phyloP scores from a whole-genome alignment of 2,113 vertebrate species.

The Peromyscus leucopus region DNA sequence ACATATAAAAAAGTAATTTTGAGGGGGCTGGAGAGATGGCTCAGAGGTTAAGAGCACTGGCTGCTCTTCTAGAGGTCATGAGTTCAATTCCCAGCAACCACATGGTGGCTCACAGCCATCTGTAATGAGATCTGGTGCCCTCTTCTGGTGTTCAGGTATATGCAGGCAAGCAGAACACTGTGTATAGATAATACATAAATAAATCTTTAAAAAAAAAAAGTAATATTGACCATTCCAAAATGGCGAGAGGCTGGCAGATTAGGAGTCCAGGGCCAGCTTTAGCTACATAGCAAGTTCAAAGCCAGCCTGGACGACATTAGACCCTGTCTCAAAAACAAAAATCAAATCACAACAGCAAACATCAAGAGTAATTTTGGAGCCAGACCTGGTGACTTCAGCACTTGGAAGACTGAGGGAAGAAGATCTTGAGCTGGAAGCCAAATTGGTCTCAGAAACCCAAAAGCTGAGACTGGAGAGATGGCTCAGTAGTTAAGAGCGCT shows the following conservation, averaged over 20 bases:
- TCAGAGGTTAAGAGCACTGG: too few relatives aligned
- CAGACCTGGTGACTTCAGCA: background rate
- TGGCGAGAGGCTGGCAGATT: background rate
- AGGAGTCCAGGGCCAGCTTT: background rate
- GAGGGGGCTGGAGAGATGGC: too few relatives aligned
- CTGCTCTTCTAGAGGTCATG: too few relatives aligned
- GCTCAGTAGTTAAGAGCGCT: background rate
- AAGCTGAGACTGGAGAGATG: background rate
- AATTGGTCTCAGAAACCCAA: background rate
- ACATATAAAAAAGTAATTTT: constrained; percentile 39
- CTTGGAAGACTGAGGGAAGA: background rate
- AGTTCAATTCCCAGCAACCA: too few relatives aligned
- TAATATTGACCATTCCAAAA: constrained; percentile 21
- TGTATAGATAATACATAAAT: too few relatives aligned
- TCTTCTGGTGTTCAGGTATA: too few relatives aligned
- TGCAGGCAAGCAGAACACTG: too few relatives aligned
- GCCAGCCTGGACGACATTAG: background rate
- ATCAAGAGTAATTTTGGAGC: background rate
- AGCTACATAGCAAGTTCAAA: background rate
- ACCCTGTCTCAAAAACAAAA: background rate
- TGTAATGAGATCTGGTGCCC: too few relatives aligned
- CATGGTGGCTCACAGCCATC: too few relatives aligned
- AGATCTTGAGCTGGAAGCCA: background rate
- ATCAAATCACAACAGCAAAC: background rate
- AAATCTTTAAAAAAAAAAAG: background rate